A percentile compares a stretch with the other conserved stretches of the same genome.
Conservation (phyloP, 2,797 vertebrate species). For the Discoglossus pictus region DNA sequence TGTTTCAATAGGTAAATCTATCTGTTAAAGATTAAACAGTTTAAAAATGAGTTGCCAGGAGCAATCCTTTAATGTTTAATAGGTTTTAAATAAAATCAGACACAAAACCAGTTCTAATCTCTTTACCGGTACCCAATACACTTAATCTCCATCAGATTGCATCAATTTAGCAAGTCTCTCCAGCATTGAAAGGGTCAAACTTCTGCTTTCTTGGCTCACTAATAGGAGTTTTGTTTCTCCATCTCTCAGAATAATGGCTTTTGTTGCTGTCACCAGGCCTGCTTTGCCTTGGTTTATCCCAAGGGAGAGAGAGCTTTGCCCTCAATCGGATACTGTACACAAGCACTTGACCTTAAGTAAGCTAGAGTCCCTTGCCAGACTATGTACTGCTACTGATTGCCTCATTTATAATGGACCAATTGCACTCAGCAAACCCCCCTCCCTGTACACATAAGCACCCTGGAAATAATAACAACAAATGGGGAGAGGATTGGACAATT, state of each 20-base stretch:
- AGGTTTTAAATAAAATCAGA: constrained; percentile 16
- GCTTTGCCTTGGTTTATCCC: constrained; percentile 49
- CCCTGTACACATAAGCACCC: constrained; percentile 12
- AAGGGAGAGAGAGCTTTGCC: constrained; percentile 47
- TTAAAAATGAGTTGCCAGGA: no score
- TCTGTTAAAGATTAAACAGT: no score
- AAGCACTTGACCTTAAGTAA: constrained; percentile 52
- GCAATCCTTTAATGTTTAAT: no score
- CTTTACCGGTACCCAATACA: neutral
- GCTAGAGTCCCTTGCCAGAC: constrained; percentile 43
- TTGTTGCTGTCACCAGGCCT: constrained; percentile 47
- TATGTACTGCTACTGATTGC: constrained; percentile 40
- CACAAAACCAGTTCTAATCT: constrained; percentile 9
- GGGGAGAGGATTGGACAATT: constrained; percentile 3
- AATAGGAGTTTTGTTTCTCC: constrained; percentile 51
- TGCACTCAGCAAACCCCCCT: constrained; percentile 23
- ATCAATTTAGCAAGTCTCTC: neutral
- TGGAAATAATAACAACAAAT: constrained; percentile 34
- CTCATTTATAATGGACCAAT: constrained; percentile 50
- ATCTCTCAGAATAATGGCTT: constrained; percentile 52
- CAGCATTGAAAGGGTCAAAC: constrained; percentile 32
- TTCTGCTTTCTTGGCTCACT: constrained; percentile 18
- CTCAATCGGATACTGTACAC: constrained; percentile 52
- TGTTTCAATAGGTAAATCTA: no score
- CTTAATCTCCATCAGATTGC: neutral